Evolutionary conservation across 1,140 invertebrate species (phyloP), one percentile per base, ranked within the genome.

Genomic region (Mactra quadrangularis): DNA sequence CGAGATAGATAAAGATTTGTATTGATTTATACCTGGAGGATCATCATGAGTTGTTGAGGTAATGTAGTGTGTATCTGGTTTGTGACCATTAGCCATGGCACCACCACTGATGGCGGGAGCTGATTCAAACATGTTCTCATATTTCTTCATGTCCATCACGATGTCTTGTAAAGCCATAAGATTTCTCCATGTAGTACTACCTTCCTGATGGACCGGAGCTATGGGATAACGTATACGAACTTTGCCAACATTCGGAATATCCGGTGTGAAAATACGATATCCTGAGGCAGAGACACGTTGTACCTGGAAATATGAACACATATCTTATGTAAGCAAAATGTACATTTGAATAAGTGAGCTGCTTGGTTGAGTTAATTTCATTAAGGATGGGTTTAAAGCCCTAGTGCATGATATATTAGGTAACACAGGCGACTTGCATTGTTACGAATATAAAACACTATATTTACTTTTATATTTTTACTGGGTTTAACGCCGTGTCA

Each of bases 221-320:
- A 91, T 85, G 25, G 90, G 90, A 60, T 87, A 91, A n/a, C 90
- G 72, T 3, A 85, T 74, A 38, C 90, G 72, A 6, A 89, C 0
- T 13, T 66, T 66, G 31, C 89, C 88, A 45, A 89, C 74, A n/a
- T 71, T 74, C 22, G 57, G 77, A 29, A 90, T 89, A 13, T 88
- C 31, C 2, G 87, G 88, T 35, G 86, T 75, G 15, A 85, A 71
- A n/a, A 87, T 86, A 17, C 85, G 74, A 0, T 66, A 55, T 3
- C 89, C 89, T 0, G 88, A 89, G 0, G 89, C 75, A 9, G 62
- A 72, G 35, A 88, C 79, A 15, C 62, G 47, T 3, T 75, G 74
- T 17, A 83, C 53, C 78, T 82, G 59, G 22, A 25, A n/a, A n/a
- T n/a, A n/a, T n/a, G n/a, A n/a, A n/a, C n/a, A n/a, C n/a, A n/a